A percentile compares a stretch with the other conserved stretches of the same genome.
These are phyloP conservation scores for Pseudeuparius sepicola DNA, from an alignment of 2,888 invertebrate genomes.

Conservation along the genomic window DNA sequence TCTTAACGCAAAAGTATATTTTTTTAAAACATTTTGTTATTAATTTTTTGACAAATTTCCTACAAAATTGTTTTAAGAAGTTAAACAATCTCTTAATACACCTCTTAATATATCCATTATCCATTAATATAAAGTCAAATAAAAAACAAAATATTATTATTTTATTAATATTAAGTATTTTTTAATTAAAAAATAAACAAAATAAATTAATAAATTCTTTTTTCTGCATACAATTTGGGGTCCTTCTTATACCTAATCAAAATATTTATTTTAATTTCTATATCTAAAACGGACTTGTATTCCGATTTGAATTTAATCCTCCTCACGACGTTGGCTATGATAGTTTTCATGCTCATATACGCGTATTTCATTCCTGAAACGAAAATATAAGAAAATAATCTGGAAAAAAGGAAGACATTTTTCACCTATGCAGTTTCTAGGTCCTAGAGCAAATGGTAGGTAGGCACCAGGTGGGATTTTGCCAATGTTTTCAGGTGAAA, in stretches of 20 bases:
- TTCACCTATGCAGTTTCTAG: constrained; percentile 43
- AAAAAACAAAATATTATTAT: too few species aligned
- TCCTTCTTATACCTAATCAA: constrained; percentile 24
- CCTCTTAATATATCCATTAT: too few species aligned
- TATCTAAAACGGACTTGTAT: constrained; percentile 26
- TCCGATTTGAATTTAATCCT: constrained; percentile 32
- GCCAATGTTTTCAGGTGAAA: constrained; percentile 32
- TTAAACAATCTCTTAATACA: constrained; percentile 1
- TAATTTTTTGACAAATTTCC: background rate
- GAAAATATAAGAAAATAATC: constrained; percentile 1
- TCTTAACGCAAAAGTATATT: too few species aligned
- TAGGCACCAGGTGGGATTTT: constrained; percentile 40
- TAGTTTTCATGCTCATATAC: constrained; percentile 39
- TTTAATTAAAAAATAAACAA: too few species aligned
- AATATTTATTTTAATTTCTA: constrained; percentile 23
- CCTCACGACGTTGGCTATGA: constrained; percentile 34
- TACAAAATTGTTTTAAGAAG: constrained; percentile 1
- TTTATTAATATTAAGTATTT: too few species aligned
- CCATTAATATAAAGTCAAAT: too few species aligned
- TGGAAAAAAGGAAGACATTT: background rate
- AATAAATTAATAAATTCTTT: too few species aligned
- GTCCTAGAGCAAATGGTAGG: constrained; percentile 42
- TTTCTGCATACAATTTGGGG: too few species aligned
- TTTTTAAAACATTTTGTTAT: too few species aligned
- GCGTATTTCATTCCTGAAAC: constrained; percentile 37